Conservation (phyloP, 2,888 invertebrate genomes). For the Lutraria lutraria region DNA sequence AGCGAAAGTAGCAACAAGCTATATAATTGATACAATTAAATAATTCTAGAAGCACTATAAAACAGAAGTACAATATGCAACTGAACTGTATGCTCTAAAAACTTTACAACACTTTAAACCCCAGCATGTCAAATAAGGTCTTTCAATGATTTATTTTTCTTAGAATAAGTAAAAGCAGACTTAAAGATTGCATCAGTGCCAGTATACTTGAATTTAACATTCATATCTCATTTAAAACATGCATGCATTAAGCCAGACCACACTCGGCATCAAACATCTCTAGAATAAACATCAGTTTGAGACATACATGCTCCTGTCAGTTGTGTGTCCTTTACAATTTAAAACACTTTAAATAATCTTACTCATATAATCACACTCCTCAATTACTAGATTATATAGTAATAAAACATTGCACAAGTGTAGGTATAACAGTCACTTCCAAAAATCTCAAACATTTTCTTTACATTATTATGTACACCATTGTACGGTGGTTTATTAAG, state of each 20-base stretch:
- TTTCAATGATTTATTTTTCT: too few relatives aligned
- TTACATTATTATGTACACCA: neutral
- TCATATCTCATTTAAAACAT: neutral
- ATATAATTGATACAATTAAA: too few relatives aligned
- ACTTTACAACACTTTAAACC: too few relatives aligned
- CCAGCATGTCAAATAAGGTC: too few relatives aligned
- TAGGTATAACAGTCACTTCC: neutral
- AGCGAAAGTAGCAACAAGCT: too few relatives aligned
- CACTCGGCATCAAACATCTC: neutral
- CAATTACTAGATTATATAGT: neutral
- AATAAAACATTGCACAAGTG: neutral
- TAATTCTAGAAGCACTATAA: too few relatives aligned
- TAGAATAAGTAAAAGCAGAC: too few relatives aligned
- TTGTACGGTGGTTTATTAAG: neutral
- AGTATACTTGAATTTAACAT: neutral
- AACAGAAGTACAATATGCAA: too few relatives aligned
- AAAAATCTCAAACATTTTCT: neutral
- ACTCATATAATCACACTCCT: neutral
- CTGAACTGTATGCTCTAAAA: too few relatives aligned
- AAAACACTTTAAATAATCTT: neutral
- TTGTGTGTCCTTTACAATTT: neutral
- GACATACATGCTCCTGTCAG: neutral
- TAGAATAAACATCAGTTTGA: neutral
- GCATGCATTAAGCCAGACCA: too few relatives aligned
- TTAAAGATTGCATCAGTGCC: too few relatives aligned